phyloP scores from a whole-genome alignment of 1,140 invertebrate genomes.

The Drosophila rufa region DNA sequence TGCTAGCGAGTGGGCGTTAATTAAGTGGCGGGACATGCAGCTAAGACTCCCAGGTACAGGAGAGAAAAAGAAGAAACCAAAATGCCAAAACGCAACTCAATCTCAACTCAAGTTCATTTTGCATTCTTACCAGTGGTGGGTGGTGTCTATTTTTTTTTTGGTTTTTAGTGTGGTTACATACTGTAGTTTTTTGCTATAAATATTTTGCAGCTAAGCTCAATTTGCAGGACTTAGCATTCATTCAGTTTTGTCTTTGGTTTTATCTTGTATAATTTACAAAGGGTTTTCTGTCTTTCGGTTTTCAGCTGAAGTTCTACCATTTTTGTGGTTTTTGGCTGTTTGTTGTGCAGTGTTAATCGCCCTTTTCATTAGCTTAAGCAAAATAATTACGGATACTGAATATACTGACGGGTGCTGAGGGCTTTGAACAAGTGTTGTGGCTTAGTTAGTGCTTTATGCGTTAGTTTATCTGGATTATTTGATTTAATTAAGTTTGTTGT shows the following conservation, averaged over 20 bases:
- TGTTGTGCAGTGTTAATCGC: slow-evolving; percentile 27
- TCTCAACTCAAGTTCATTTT: slow-evolving; percentile 67
- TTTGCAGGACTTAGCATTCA: slow-evolving; percentile 51
- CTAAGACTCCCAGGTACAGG: slow-evolving; percentile 33
- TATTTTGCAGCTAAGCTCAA: slow-evolving; percentile 65
- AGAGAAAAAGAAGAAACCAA: slow-evolving; percentile 24
- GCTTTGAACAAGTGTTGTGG: slow-evolving; percentile 36
- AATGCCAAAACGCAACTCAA: slow-evolving; percentile 57
- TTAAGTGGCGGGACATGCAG: slow-evolving; percentile 66
- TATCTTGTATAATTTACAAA: slow-evolving; percentile 72
- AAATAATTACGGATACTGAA: slow-evolving; percentile 33
- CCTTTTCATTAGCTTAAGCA: slow-evolving; percentile 24
- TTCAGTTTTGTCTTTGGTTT: slow-evolving; percentile 23
- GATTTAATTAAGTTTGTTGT: slow-evolving; percentile 31
- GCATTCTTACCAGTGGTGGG: slow-evolving; percentile 78
- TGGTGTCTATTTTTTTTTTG: slow-evolving; percentile 44
- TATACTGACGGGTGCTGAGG: slow-evolving; percentile 42
- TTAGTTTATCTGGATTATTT: slow-evolving; percentile 25
- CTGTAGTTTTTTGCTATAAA: slow-evolving; percentile 31
- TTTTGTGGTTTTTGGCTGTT: slow-evolving; percentile 37
- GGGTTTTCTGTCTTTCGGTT: slow-evolving; percentile 10
- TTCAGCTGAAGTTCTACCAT: slow-evolving; percentile 21
- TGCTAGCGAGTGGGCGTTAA: slow-evolving; percentile 54
- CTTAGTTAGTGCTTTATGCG: slow-evolving; percentile 38
- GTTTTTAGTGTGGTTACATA: slow-evolving; percentile 21